phyloP scores from a whole-genome alignment of 35 echinoderm and acorn worm species.

The Heliocidaris erythrogramma region DNA sequence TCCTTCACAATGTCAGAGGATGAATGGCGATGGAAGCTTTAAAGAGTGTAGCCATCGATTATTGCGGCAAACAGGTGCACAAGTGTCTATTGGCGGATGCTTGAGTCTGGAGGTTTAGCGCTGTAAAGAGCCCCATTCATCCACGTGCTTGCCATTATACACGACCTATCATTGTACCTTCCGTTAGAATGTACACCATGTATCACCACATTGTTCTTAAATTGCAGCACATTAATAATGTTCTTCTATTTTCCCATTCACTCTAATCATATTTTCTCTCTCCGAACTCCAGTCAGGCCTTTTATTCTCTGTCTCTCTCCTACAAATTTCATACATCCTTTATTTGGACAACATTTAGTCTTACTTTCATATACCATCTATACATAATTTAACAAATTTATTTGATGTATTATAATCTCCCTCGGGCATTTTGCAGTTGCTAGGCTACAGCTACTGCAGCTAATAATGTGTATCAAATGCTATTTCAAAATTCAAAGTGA shows the following conservation, averaged over 20 bases:
- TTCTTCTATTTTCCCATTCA: neutral
- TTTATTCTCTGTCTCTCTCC: too few relatives aligned
- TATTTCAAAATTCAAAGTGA: too few relatives aligned
- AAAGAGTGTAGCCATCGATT: slow-evolving; percentile 10
- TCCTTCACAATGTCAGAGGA: neutral
- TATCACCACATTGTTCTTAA: neutral
- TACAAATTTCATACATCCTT: too few relatives aligned
- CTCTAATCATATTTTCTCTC: neutral
- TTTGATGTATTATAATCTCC: too few relatives aligned
- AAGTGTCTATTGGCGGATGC: neutral
- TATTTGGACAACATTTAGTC: too few relatives aligned
- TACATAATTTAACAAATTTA: too few relatives aligned
- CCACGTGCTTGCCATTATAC: neutral
- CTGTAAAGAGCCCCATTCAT: neutral
- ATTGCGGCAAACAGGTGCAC: neutral
- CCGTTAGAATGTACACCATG: neutral
- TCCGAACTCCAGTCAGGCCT: neutral
- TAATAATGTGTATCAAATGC: too few relatives aligned
- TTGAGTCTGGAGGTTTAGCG: neutral
- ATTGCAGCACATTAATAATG: neutral
- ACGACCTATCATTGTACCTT: neutral
- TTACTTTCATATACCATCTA: too few relatives aligned
- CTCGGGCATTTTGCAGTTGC: too few relatives aligned
- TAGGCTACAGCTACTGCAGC: too few relatives aligned
- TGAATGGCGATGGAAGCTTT: slow-evolving; percentile 8